These are phyloP conservation scores for Forbesichthys papilliferus DNA, from an alignment of 2,113 vertebrate species.

Conservation along the genomic window DNA sequence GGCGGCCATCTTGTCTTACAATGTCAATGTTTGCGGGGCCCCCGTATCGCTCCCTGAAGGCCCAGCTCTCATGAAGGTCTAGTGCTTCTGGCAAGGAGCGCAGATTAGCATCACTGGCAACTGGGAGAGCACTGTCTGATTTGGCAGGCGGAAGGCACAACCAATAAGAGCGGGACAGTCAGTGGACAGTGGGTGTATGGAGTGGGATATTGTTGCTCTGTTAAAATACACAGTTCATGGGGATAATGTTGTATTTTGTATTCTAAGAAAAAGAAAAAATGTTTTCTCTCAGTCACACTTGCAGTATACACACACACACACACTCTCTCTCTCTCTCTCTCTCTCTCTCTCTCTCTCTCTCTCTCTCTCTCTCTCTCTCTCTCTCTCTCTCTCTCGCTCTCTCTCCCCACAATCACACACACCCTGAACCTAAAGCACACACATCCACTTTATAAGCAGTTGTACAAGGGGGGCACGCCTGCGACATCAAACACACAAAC, in stretches of 20 bases:
- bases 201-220: not conserved
- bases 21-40: slow-evolving; percentile 61
- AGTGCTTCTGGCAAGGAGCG: slow-evolving; percentile 30
- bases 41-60: slow-evolving; percentile 50
- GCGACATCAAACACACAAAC: slow-evolving; percentile 2
- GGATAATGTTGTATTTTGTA: no score
- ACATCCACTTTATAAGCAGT: not conserved
- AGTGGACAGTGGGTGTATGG: not conserved
- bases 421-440: not conserved
- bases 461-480: not conserved
- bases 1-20: slow-evolving; percentile 70
- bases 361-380: not conserved
- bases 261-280: not conserved
- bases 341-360: no score
- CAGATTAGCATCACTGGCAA: slow-evolving; percentile 19
- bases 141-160: not conserved
- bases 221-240: no score
- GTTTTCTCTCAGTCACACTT: not conserved
- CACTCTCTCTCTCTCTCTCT: no score
- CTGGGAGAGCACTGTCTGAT: not conserved
- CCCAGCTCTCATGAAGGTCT: slow-evolving; percentile 37
- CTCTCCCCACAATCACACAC: not conserved
- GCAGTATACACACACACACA: not conserved
- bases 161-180: slow-evolving; percentile 3
- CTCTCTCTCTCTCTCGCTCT: not conserved